Conservation (phyloP, 2,888 invertebrate species). For the Panorpa germanica region DNA sequence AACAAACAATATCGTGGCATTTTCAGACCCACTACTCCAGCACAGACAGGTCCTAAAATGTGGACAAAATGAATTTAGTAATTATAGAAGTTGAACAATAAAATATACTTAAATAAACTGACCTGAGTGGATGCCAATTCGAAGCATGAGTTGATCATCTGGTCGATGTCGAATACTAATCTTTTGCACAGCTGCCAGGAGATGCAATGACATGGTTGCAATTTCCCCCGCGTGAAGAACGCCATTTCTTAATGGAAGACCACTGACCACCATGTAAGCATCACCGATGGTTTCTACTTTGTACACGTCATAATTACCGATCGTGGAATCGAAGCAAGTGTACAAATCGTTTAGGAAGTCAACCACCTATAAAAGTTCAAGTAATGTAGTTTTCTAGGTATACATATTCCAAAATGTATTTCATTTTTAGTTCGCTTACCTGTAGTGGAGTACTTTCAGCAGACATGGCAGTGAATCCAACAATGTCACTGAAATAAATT, state of each 20-base stretch:
- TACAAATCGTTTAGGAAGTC: slow-evolving; percentile 86
- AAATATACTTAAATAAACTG: slow-evolving; percentile 12
- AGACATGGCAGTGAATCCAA: slow-evolving; percentile 83
- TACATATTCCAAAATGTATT: no score
- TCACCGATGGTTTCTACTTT: slow-evolving; percentile 89
- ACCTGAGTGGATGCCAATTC: slow-evolving; percentile 85
- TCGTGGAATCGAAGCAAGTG: slow-evolving; percentile 85
- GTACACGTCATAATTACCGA: slow-evolving; percentile 82
- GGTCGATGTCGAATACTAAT: slow-evolving; percentile 83
- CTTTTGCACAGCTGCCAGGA: slow-evolving; percentile 64
- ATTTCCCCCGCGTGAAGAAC: slow-evolving; percentile 84
- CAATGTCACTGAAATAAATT: slow-evolving; percentile 90
- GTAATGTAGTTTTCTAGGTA: no score
- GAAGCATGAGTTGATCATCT: slow-evolving; percentile 58
- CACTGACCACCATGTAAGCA: slow-evolving; percentile 85
- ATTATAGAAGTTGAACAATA: neutral
- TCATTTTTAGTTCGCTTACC: slow-evolving; percentile 32
- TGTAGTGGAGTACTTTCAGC: slow-evolving; percentile 80
- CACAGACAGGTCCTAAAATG: slow-evolving; percentile 63
- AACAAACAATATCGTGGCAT: slow-evolving; percentile 89
- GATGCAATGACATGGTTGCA: slow-evolving; percentile 78
- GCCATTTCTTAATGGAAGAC: slow-evolving; percentile 76
- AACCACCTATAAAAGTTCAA: slow-evolving; percentile 72
- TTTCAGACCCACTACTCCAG: slow-evolving; percentile 80
- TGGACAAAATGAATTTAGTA: slow-evolving; percentile 7